Conservation (phyloP, 1,140 invertebrate genomes). For the Pogonus chalceus region DNA sequence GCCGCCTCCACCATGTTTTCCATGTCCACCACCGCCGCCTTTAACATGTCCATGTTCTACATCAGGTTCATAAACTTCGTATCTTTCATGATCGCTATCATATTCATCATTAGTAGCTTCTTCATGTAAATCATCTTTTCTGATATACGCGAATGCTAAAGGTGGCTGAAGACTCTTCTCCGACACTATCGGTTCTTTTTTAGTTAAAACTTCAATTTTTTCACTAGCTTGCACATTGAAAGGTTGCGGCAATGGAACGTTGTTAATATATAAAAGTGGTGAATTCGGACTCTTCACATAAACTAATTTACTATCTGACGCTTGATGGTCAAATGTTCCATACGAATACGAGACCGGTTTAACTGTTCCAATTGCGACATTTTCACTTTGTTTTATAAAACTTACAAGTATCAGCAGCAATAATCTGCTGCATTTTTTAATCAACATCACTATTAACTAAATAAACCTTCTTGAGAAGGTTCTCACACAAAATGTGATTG, state of each 20-base stretch:
- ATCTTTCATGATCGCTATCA: background rate
- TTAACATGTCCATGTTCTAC: background rate
- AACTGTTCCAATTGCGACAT: background rate
- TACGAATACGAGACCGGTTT: background rate
- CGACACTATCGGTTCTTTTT: background rate
- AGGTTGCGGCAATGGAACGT: background rate
- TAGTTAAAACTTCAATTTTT: background rate
- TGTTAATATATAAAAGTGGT: background rate
- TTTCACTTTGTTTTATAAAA: too few species aligned
- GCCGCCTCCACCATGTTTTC: background rate
- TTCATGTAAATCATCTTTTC: background rate
- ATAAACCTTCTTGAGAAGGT: background rate
- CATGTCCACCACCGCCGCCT: background rate
- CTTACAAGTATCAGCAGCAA: background rate
- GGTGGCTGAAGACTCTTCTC: background rate
- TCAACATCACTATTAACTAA: background rate
- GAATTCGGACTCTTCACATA: background rate
- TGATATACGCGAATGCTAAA: background rate
- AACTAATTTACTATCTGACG: background rate
- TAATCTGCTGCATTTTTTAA: background rate
- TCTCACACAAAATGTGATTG: background rate
- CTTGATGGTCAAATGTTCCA: background rate
- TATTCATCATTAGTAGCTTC: background rate
- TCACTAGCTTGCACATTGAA: background rate
- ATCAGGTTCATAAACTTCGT: background rate